Evolutionary conservation across 1,140 invertebrate genomes (phyloP).

Genomic region (Microplitis mediator): DNA sequence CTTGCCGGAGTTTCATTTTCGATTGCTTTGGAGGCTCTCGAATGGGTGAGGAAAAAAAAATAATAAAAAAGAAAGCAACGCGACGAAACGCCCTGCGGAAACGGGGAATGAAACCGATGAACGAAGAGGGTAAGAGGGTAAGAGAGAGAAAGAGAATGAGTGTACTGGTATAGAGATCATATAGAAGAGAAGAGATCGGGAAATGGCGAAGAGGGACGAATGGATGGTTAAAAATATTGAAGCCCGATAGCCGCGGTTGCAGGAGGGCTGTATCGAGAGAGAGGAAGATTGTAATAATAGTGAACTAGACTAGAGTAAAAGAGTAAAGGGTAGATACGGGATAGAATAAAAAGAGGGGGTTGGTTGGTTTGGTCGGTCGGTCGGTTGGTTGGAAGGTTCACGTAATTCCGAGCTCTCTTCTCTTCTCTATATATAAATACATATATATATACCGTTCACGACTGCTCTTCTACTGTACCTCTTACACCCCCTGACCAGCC

Average conservation of each 20-base stretch:
- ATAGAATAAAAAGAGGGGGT: neutral
- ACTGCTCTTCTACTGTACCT: neutral
- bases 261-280: neutral
- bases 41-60: conserved; percentile 15
- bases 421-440: neutral
- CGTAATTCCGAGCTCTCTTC: conserved; percentile 26
- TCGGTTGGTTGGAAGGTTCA: conserved; percentile 7
- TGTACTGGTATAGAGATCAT: neutral
- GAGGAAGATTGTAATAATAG: too few species aligned
- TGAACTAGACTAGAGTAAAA: too few species aligned
- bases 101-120: conserved; percentile 32
- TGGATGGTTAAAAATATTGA: conserved; percentile 39
- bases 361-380: conserved; percentile 9
- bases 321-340: conserved; percentile 1
- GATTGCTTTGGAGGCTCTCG: conserved; percentile 28
- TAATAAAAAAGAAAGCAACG: conserved; percentile 13
- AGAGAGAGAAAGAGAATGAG: neutral
- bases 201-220: conserved; percentile 34
- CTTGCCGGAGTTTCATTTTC: conserved; percentile 29
- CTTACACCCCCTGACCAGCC: conserved; percentile 7
- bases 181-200: conserved; percentile 11
- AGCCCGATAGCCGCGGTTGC: conserved; percentile 34
- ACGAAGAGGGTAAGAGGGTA: conserved; percentile 12
- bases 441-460: neutral
- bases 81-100: conserved; percentile 26